Percentiles rank a stretch among this genome's conserved stretches.
These are phyloP conservation scores for Sorex fumeus DNA, from an alignment of 2,113 vertebrate species.

Conservation along the genomic window DNA sequence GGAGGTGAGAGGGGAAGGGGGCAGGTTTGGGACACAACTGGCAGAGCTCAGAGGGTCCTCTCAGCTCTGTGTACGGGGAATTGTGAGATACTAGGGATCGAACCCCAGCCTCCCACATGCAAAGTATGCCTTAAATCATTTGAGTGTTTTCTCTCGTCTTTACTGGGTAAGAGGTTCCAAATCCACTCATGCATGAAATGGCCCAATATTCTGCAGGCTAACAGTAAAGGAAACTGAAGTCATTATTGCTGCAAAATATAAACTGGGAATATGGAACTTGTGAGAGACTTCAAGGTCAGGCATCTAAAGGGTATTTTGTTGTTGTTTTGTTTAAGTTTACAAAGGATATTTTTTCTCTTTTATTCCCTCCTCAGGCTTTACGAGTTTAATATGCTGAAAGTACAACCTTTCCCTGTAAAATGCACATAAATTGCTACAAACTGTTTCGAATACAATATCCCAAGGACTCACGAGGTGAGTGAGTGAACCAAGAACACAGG, in stretches of 20 bases:
- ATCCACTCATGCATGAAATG: not conserved
- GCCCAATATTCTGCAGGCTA: constrained; percentile 2
- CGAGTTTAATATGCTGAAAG: not conserved
- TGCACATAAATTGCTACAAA: not conserved
- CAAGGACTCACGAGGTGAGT: not conserved
- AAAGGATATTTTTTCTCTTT: no score
- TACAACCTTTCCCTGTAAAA: constrained; percentile 47
- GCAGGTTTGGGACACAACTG: no score
- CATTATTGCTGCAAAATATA: constrained; percentile 18
- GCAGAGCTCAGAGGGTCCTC: no score
- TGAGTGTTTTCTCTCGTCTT: not conserved
- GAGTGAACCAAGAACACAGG: not conserved
- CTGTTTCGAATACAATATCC: constrained; percentile 13
- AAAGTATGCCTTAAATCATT: no score
- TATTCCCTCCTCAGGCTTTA: not conserved
- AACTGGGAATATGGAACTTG: not conserved
- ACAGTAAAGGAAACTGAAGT: constrained; percentile 33
- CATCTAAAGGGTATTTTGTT: not conserved
- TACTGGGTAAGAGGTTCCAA: constrained; percentile 28
- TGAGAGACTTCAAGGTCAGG: not conserved
- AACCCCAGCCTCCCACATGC: no score
- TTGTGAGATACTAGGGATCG: no score
- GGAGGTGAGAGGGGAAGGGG: no score
- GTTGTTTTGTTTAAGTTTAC: no score
- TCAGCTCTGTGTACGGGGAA: no score